Base-by-base conservation (phyloP, 2,888 invertebrate species). In the Horisme vitalbata region DNA sequence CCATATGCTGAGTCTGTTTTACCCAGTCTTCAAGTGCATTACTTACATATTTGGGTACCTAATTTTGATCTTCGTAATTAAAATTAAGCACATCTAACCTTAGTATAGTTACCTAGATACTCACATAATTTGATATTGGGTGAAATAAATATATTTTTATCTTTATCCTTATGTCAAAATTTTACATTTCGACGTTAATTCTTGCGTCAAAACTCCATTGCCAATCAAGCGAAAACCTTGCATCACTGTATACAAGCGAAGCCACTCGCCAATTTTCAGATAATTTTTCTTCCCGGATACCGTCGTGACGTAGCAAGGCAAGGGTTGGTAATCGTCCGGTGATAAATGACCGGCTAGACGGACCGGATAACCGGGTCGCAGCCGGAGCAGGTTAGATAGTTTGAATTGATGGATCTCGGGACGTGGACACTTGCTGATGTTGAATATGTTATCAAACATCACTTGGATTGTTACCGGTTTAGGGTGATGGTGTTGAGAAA, bases 201-300 rank as follows among this genome's bases (percentile, higher is more conserved):
- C 18, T n/a, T n/a, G n/a, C n/a, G n/a, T n/a, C 23, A 23, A 1
- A 2, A 5, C 11, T 11, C 26, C 11, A 28, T 32, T 33, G 32
- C 7, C 32, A 33, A 41, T 41, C 41, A 41, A 33, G 18, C 8
- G 7, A 32, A 38, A 30, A n/a, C 11, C 27, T 10, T 23, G 11
- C 38, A 28, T 8, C 13, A n/a, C 10, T 13, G 5, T 14, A 4
- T 10, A 5, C 1, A 1, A 18, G 18, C 26, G 5, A 9, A 2
- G 23, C 23, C 39, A 50, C 34, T 32, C 23, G 36, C 56, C 54
- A 54, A 59, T 59, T 80, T 70, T 67, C 64, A 62, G 63, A 75
- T 71, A 77, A 84, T 83, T 84, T 84, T 84, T 84, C 84, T 83
- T 79, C 56, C 55, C 56, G 70, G 73, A 76, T 76, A 76, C 75